These are phyloP conservation scores for Balanococcus diminutus DNA, from an alignment of 2,888 invertebrate genomes.

Conservation along the genomic window DNA sequence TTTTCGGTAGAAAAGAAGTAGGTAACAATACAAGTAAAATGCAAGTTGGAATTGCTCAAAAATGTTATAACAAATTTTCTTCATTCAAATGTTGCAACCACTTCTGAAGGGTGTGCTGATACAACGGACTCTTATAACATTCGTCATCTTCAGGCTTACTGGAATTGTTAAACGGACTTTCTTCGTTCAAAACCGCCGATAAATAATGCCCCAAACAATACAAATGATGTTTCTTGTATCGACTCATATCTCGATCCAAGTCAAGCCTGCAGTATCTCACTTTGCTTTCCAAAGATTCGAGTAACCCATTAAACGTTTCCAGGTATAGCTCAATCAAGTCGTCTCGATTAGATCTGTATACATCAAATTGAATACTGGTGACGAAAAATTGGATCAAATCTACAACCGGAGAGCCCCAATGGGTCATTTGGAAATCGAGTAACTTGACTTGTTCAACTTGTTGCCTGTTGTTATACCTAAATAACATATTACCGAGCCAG, in stretches of 20 bases:
- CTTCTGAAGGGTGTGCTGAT: background rate
- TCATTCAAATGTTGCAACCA: background rate
- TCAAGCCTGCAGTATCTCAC: background rate
- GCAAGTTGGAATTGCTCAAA: background rate
- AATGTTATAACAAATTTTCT: background rate
- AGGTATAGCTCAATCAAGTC: constrained; percentile 46
- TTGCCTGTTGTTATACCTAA: background rate
- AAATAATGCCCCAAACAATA: background rate
- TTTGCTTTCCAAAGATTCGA: constrained; percentile 39
- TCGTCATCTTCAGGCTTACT: background rate
- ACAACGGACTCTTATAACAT: background rate
- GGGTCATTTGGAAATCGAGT: constrained; percentile 16
- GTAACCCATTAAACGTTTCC: constrained; percentile 44
- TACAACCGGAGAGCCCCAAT: constrained; percentile 41
- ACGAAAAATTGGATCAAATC: constrained; percentile 56
- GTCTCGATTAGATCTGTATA: constrained; percentile 24
- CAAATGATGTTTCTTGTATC: background rate
- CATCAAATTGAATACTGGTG: constrained; percentile 50
- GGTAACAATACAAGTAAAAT: background rate
- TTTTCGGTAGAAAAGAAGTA: no score
- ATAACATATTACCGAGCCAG: constrained; percentile 50
- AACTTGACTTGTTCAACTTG: background rate
- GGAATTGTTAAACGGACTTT: background rate
- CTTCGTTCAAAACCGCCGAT: background rate
- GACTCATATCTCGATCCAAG: background rate